Percentiles rank a stretch among this genome's conserved stretches.
Conservation (phyloP, 2,113 vertebrate species). For the Chinchilla lanigera region DNA sequence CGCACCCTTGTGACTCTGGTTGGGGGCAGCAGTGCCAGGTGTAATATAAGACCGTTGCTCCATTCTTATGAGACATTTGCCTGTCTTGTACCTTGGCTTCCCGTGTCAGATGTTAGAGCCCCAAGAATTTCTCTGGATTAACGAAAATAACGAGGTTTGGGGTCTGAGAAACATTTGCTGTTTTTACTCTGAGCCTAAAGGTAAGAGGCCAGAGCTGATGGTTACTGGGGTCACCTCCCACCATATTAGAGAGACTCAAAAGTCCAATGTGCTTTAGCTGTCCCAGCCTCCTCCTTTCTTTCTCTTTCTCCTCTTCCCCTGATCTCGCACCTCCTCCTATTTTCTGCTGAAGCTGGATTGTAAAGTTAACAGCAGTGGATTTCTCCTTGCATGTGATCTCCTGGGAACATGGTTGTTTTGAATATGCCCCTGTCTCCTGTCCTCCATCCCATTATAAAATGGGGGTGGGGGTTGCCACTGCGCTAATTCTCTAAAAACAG, state of each 20-base stretch:
- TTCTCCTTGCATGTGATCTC: not conserved
- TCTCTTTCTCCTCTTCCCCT: not conserved
- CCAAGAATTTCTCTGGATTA: not conserved
- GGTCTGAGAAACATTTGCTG: not conserved
- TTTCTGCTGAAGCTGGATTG: not conserved
- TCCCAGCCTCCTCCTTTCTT: not conserved
- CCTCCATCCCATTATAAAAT: not conserved
- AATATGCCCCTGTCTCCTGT: not conserved
- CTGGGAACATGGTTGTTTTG: conserved; percentile 18
- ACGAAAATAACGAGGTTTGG: not conserved
- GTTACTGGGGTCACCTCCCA: not conserved
- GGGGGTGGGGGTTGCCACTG: not conserved
- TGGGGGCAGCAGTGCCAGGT: not conserved
- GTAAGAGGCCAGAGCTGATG: not conserved
- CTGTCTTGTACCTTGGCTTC: not conserved
- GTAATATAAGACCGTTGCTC: not conserved
- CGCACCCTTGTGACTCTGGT: fast-evolving
- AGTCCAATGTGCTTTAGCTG: not conserved
- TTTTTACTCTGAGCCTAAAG: not conserved
- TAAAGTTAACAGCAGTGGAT: not conserved
- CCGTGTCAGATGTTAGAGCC: not conserved
- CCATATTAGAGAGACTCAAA: fast-evolving
- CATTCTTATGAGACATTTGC: not conserved
- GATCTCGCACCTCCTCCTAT: not conserved
- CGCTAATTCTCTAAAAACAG: conserved; percentile 48